Evolutionary conservation across 37 sponge, comb jelly and placozoan species (phyloP), one percentile per base, ranked within the genome.

Genomic region (Ephydatia muelleri): DNA sequence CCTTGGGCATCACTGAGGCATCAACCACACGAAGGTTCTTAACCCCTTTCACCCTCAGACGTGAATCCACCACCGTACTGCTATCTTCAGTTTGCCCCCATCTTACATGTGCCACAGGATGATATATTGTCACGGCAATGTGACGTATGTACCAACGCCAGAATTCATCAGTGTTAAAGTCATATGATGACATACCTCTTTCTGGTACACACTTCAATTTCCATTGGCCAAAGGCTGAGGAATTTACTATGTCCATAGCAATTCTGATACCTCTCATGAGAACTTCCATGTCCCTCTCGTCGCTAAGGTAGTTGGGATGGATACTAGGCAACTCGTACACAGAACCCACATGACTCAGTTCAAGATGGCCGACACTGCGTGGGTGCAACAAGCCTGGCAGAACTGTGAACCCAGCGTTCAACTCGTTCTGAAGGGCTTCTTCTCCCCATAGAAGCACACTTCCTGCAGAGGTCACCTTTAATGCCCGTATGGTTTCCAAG

Each of bases 61-160:
- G 34, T 68, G 87, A 80, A 48, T 88, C 88, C 33, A 96, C 94
- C n/a, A 96, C 97, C 28, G 88, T 57, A 72, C 48, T 82, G 3
- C 65, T 49, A 65, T 96, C 97, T 16, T 72, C 72, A 6, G 31
- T n/a, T 34, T 8, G 76, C 14, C 0, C 97, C 97, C 97, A 96
- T 96, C 39, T 87, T 93, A 39, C 94, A 93, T 11, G 97, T 96
- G 0, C 97, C 89, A 77, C 86, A 34, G 90, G 90, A 69, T 95
- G 91, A 32, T 86, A 90, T 3, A 76, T 25, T 29, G 91, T 90
- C 64, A 88, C 78, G 0, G 93, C 72, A n/a, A 80, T n/a, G 1
- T 75, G 79, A 0, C 85, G 78, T 29, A 95, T 88, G 75, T 81
- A 85, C 83, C 88, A 88, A 31, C 86, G 86, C 88, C 93, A 86